phyloP scores from a whole-genome alignment of 2,797 vertebrate genomes.

The Oryzias dopingdopingensis region DNA sequence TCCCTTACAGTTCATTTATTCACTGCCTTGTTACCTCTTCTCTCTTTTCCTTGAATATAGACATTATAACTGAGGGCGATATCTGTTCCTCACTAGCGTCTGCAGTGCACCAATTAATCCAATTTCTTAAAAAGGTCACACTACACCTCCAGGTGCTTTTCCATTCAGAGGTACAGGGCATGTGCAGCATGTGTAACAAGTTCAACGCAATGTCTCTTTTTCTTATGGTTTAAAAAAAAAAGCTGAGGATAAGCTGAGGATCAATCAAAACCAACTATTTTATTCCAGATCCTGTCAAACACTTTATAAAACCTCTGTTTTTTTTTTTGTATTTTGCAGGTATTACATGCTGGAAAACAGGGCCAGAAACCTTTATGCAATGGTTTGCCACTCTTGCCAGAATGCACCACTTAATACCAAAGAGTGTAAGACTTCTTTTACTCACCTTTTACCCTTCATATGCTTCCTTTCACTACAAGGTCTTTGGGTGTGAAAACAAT shows the following conservation, averaged over 20 bases:
- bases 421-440: slow-evolving; percentile 86
- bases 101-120: slow-evolving; percentile 51
- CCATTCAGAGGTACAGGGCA: slow-evolving; percentile 9
- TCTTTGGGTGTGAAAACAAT: too few species aligned
- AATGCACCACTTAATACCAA: slow-evolving; percentile 91
- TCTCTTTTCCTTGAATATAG: slow-evolving; percentile 13
- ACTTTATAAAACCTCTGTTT: neutral
- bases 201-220: slow-evolving; percentile 1
- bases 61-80: slow-evolving; percentile 36
- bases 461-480: slow-evolving; percentile 2
- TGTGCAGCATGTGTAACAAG: slow-evolving; percentile 3
- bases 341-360: slow-evolving; percentile 94
- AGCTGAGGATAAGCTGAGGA: neutral
- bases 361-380: slow-evolving; percentile 89
- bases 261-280: neutral
- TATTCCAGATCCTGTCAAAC: neutral
- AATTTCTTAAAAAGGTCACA: slow-evolving; percentile 47
- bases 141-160: slow-evolving; percentile 49
- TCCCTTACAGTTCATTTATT: slow-evolving; percentile 31
- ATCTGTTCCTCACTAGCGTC: slow-evolving; percentile 36
- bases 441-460: neutral
- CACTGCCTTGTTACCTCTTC: slow-evolving; percentile 8
- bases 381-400: slow-evolving; percentile 96
- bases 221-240: neutral
- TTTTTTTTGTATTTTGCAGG: slow-evolving; percentile 65